These are phyloP conservation scores for Ursus arctos DNA, from an alignment of 2,113 vertebrate genomes.

Conservation along the genomic window DNA sequence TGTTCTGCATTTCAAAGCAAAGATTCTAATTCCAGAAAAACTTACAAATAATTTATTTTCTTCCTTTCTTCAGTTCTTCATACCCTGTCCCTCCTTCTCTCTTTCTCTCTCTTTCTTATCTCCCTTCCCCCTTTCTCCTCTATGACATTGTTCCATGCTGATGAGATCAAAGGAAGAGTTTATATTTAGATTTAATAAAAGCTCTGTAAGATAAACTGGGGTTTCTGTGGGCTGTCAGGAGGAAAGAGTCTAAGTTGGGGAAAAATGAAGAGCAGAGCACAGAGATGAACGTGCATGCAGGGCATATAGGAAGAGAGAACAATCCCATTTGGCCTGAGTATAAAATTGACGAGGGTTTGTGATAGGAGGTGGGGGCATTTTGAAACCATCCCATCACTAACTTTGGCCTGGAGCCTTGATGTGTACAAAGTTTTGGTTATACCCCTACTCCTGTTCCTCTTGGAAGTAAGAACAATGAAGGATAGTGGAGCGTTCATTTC, in stretches of 20 bases:
- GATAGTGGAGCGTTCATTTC: background rate
- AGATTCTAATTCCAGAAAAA: background rate
- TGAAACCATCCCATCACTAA: background rate
- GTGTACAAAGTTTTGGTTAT: background rate
- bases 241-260: background rate
- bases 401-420: background rate
- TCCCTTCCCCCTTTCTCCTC: background rate
- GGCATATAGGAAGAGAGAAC: background rate
- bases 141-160: background rate
- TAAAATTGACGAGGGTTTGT: background rate
- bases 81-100: background rate
- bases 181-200: background rate
- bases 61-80: background rate
- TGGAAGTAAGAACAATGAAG: background rate
- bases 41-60: background rate
- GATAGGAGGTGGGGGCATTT: background rate
- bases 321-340: background rate
- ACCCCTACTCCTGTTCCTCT: background rate
- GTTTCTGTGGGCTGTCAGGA: background rate
- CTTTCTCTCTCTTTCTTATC: background rate
- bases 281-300: background rate
- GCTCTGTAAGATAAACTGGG: background rate
- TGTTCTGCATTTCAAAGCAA: background rate
- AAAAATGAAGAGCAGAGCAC: background rate
- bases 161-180: background rate